Conservation (phyloP, 2,888 invertebrate genomes). For the Amphimallon solstitiale region DNA sequence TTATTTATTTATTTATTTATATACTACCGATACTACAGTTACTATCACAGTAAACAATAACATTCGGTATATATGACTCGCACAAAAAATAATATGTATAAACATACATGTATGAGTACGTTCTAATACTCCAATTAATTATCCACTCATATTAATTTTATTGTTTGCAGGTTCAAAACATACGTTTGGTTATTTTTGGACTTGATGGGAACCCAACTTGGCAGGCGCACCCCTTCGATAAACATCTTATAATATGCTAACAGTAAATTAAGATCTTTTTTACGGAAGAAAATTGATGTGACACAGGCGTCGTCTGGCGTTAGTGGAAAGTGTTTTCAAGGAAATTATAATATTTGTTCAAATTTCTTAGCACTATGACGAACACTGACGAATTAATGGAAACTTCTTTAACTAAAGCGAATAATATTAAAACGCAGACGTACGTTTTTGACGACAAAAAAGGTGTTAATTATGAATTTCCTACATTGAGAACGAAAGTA, state of each 20-base stretch:
- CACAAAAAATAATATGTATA: too few species aligned
- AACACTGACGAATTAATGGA: conserved; percentile 14
- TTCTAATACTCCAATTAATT: not conserved
- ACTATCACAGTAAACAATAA: too few species aligned
- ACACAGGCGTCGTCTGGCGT: not conserved
- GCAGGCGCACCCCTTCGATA: conserved; percentile 1
- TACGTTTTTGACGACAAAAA: conserved; percentile 2
- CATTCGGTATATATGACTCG: too few species aligned
- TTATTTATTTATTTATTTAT: too few species aligned
- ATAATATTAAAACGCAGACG: conserved; percentile 18
- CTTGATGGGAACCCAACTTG: conserved; percentile 14
- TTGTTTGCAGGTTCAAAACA: conserved; percentile 11
- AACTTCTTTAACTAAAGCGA: conserved; percentile 1
- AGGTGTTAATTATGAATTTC: not conserved
- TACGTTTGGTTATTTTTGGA: not conserved
- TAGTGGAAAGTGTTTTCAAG: not conserved
- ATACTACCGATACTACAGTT: too few species aligned
- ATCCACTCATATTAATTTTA: not conserved
- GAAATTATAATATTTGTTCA: not conserved
- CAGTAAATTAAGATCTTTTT: conserved; percentile 2
- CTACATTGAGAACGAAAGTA: not conserved
- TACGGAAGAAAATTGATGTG: conserved; percentile 5
- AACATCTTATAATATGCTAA: conserved; percentile 1
- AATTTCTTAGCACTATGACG: not conserved
- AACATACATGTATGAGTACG: not conserved